These are phyloP conservation scores for Neomicropteryx cornuta DNA, from an alignment of 1,140 invertebrate genomes.

Conservation along the genomic window DNA sequence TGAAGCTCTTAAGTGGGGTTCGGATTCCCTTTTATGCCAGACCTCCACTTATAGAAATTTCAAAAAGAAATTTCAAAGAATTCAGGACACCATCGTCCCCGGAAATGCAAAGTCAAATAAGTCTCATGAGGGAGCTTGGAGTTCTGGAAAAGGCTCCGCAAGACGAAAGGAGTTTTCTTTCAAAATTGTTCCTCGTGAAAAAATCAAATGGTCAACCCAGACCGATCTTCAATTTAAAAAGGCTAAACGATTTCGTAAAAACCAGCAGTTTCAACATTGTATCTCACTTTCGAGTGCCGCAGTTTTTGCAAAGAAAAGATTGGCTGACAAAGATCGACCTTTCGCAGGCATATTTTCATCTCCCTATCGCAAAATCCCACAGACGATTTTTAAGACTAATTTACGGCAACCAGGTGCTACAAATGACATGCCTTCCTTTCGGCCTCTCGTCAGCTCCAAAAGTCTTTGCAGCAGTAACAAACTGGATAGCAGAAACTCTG, in stretches of 20 bases:
- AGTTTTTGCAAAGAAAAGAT: constrained; percentile 17
- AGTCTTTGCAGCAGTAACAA: constrained; percentile 8
- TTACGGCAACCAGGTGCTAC: constrained; percentile 4
- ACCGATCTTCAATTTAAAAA: constrained; percentile 20
- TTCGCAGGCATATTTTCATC: constrained; percentile 25
- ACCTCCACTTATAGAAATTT: constrained; percentile 11
- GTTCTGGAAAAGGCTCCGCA: constrained; percentile 10
- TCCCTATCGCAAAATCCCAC: constrained; percentile 8
- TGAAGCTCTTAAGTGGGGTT: constrained; percentile 14
- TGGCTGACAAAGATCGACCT: constrained; percentile 22
- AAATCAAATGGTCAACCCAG: constrained; percentile 8
- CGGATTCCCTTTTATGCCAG: constrained; percentile 16
- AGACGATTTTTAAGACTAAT: constrained; percentile 7
- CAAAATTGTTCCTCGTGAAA: constrained; percentile 18
- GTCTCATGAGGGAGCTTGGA: constrained; percentile 8
- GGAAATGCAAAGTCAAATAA: constrained; percentile 14
- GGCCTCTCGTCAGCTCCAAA: constrained; percentile 10
- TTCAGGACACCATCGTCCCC: constrained; percentile 11
- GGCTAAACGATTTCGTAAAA: constrained; percentile 15
- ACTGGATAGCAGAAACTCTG: constrained; percentile 13
- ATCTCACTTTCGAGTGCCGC: constrained; percentile 15
- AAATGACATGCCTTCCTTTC: constrained; percentile 11
- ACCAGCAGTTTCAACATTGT: constrained; percentile 12
- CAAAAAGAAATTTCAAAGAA: not conserved
- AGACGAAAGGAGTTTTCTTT: constrained; percentile 14